Base-by-base conservation (phyloP, 2,888 invertebrate genomes). In the Mythimna lalbum region DNA sequence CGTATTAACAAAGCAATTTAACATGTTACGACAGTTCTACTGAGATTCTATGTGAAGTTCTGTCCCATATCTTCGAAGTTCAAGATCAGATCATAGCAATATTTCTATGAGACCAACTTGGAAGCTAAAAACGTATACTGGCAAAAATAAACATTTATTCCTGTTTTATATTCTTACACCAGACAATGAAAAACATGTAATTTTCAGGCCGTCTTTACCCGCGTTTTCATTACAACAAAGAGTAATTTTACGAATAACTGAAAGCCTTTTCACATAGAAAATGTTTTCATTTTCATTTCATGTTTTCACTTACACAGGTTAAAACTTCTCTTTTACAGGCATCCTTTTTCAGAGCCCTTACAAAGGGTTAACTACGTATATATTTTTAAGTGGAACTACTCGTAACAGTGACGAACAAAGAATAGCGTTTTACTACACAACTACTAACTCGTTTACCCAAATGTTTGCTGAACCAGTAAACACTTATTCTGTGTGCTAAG, bases 211-310 rank as follows among this genome's bases (percentile, higher is more conserved):
- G 43, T 14, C n/a, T 27, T 23, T 3, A 17, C n/a, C n/a, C n/a
- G 2, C 6, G 33, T 62, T 70, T 27, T 23, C 12, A 19, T 23
- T 17, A 61, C 23, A 43, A 52, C n/a, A 62, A 47, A 36, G 2
- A 50, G 12, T 61, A 33, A 62, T 47, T 53, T 47, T 47, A 53
- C 36, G 31, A 10, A 63, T 9, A 62, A n/a, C 9, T 43, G 21
- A 62, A 63, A 62, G 10, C n/a, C 21, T 47, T 39, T 62, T 33
- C 21, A 43, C 10, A 6, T 4, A 9, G 12, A n/a, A 12, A 71
- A 71, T 47, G 23, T 62, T 71, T 52, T 52, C 39, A 50, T 70
- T 43, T 69, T 52, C 14, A 21, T 53, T 53, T 27, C 53, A 63
- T 55, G 47, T 49, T 53, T 71, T 49, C 7, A 39, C 14, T 43